Conservation (phyloP, 2,113 vertebrate genomes). For the Apaloderma vittatum region DNA sequence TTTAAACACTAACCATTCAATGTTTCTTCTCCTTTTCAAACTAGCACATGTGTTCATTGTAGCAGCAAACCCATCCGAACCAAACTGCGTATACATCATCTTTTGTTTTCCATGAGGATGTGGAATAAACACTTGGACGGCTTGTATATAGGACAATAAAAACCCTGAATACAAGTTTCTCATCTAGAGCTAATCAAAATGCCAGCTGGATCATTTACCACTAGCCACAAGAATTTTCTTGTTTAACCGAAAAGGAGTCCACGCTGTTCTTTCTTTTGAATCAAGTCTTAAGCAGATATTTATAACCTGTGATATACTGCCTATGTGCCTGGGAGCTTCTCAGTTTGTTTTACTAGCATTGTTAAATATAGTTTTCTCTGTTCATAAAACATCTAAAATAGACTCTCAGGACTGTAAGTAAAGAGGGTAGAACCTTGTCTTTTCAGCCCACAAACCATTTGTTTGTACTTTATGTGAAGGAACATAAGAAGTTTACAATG, state of each 20-base stretch:
- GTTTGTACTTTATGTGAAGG: neutral
- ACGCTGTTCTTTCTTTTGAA: neutral
- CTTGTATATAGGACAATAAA: neutral
- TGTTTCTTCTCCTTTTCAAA: neutral
- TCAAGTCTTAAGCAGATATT: constrained; percentile 7
- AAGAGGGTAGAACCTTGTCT: neutral
- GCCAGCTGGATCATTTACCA: neutral
- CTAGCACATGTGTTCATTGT: neutral
- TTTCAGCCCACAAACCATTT: neutral
- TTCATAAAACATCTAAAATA: constrained; percentile 1
- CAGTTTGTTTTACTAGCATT: constrained; percentile 18
- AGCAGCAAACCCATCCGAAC: neutral
- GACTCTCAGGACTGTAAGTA: neutral
- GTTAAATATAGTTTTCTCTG: constrained; percentile 19
- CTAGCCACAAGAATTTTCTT: neutral
- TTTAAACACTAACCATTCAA: neutral
- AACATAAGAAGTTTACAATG: neutral
- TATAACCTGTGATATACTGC: constrained; percentile 3
- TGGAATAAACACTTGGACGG: neutral
- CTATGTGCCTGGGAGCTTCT: neutral
- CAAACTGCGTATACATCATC: neutral
- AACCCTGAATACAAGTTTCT: neutral
- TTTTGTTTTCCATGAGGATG: neutral
- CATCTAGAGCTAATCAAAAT: neutral
- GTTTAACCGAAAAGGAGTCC: neutral